phyloP scores from a whole-genome alignment of 2,888 invertebrate genomes.

The Adelphocoris suturalis region DNA sequence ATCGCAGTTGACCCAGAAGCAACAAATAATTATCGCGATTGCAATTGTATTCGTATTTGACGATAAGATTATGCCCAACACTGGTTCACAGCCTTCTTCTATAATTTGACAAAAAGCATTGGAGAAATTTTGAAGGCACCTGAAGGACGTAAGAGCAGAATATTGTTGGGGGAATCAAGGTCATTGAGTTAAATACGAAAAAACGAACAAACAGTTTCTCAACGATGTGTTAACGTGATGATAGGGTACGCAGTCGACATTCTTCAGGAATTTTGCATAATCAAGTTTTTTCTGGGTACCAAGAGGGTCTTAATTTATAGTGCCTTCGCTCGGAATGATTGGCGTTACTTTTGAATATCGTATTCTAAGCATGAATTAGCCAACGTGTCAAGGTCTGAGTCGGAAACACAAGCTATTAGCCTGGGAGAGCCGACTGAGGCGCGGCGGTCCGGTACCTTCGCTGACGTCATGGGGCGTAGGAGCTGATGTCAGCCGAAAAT shows the following conservation, averaged over 20 bases:
- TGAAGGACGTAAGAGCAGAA: too few relatives aligned
- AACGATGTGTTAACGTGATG: conserved; percentile 16
- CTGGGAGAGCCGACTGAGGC: neutral
- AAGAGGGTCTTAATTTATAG: neutral
- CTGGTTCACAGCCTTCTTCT: too few relatives aligned
- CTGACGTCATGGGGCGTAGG: conserved; percentile 20
- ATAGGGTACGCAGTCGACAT: neutral
- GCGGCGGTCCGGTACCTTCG: neutral
- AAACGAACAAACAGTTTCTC: neutral
- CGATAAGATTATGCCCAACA: too few relatives aligned
- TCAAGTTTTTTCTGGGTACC: neutral
- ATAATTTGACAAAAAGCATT: too few relatives aligned
- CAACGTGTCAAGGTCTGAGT: neutral
- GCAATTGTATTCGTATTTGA: too few relatives aligned
- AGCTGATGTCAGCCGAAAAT: conserved; percentile 3
- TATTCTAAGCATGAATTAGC: conserved; percentile 22
- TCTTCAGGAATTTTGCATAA: conserved; percentile 7
- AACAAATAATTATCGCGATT: too few relatives aligned
- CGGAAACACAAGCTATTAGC: neutral
- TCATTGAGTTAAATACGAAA: neutral
- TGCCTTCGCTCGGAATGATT: conserved; percentile 7
- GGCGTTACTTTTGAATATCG: conserved; percentile 24
- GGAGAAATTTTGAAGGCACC: too few relatives aligned
- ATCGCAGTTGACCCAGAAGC: too few relatives aligned
- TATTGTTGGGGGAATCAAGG: neutral